These are phyloP conservation scores for Drosophila lini DNA, from an alignment of 1,140 invertebrate species.

Conservation along the genomic window DNA sequence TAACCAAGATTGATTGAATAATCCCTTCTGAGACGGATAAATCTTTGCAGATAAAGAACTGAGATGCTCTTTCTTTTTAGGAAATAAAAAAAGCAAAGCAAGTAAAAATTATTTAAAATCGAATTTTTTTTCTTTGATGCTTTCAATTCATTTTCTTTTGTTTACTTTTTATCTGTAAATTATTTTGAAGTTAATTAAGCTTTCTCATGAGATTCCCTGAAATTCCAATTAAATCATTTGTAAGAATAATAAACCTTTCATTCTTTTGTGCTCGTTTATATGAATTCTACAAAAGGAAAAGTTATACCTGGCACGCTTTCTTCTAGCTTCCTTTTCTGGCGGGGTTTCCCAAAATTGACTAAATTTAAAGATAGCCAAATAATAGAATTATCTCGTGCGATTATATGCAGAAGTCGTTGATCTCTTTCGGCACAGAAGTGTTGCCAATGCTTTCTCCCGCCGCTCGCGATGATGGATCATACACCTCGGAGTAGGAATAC, in stretches of 20 bases:
- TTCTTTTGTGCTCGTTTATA: not conserved
- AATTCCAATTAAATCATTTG: not conserved
- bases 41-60: not conserved
- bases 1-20: conserved; percentile 7
- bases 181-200: not conserved
- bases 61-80: not conserved
- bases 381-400: conserved; percentile 17
- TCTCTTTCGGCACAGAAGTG: conserved; percentile 21
- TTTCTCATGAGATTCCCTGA: not conserved
- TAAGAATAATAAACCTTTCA: not conserved
- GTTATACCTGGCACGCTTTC: conserved; percentile 5
- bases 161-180: not conserved
- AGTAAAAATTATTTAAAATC: not conserved
- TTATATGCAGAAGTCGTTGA: conserved; percentile 36
- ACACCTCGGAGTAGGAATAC: conserved; percentile 43
- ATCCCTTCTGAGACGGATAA: not conserved
- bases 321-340: conserved; percentile 20
- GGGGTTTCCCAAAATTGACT: conserved; percentile 11
- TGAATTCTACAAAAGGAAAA: conserved; percentile 13
- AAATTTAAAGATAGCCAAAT: not conserved
- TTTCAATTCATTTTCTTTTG: not conserved
- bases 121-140: too few species aligned
- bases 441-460: conserved; percentile 66
- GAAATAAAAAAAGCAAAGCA: not conserved
- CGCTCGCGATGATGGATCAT: conserved; percentile 58